Evolutionary conservation across 1,140 invertebrate species (phyloP).

Genomic region (Paralvinella palmiformis): DNA sequence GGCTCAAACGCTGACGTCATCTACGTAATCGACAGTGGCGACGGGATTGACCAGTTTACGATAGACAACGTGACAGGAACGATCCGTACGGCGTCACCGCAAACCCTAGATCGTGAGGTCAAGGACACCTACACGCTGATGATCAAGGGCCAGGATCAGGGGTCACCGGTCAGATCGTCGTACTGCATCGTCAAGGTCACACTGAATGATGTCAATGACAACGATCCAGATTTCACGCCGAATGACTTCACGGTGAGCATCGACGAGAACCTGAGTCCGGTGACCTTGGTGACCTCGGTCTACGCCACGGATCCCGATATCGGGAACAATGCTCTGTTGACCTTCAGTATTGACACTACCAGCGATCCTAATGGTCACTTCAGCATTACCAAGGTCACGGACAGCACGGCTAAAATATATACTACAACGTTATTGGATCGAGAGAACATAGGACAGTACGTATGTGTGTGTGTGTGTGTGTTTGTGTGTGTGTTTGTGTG

Average conservation of each 20-base stretch:
- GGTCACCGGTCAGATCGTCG: slow-evolving; percentile 1
- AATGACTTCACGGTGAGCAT: slow-evolving; percentile 19
- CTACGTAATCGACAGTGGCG: slow-evolving; percentile 6
- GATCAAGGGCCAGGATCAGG: background rate
- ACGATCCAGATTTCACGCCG: slow-evolving; percentile 28
- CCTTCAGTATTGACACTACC: slow-evolving; percentile 11
- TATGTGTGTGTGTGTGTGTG: background rate
- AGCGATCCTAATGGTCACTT: slow-evolving; percentile 3
- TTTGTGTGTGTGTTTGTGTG: background rate
- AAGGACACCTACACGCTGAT: background rate
- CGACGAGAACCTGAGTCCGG: background rate
- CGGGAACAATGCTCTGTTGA: slow-evolving; percentile 82
- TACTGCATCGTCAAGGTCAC: slow-evolving; percentile 1
- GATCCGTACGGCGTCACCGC: background rate
- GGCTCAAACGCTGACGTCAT: slow-evolving; percentile 7
- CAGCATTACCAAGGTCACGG: background rate
- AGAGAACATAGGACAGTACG: background rate
- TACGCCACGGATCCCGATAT: slow-evolving; percentile 82
- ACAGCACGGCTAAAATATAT: background rate
- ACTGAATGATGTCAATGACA: slow-evolving; percentile 24
- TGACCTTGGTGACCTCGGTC: slow-evolving; percentile 6
- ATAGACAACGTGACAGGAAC: background rate
- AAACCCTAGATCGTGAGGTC: background rate
- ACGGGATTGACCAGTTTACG: background rate
- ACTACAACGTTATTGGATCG: background rate